These are phyloP conservation scores for Xylocampa areola DNA, from an alignment of 2,888 invertebrate species.

Conservation along the genomic window DNA sequence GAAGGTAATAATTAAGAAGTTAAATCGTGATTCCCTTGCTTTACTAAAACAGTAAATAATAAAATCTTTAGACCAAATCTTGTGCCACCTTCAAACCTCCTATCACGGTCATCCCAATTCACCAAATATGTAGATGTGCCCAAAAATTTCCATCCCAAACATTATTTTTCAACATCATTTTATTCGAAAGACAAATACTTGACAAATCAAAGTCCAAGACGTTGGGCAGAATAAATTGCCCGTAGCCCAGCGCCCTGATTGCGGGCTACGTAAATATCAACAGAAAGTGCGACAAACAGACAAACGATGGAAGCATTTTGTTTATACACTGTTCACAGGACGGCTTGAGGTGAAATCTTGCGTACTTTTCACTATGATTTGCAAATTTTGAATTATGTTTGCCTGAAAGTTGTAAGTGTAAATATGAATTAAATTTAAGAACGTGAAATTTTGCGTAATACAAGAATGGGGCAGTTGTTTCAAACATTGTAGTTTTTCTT, in stretches of 20 bases:
- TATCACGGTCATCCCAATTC: not conserved
- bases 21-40: no score
- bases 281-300: conserved; percentile 56
- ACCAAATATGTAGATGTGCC: no score
- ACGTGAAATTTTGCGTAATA: no score
- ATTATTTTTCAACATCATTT: conserved; percentile 59
- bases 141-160: conserved; percentile 35
- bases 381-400: conserved; percentile 26
- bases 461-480: no score
- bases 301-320: conserved; percentile 21
- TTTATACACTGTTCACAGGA: conserved; percentile 46
- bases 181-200: conserved; percentile 64
- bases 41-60: no score
- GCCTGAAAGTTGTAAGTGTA: conserved; percentile 13
- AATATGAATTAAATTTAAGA: not conserved
- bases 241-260: conserved; percentile 56
- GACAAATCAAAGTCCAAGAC: conserved; percentile 66
- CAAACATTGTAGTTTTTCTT: no score
- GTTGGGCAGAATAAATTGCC: conserved; percentile 64
- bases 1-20: no score
- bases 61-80: not conserved
- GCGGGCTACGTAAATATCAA: conserved; percentile 55
- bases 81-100: not conserved
- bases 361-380: conserved; percentile 33
- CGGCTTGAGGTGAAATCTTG: conserved; percentile 44